Percentiles rank a stretch among this genome's conserved stretches.
phyloP scores from a whole-genome alignment of 1,140 invertebrate genomes.

The Drosophila kurseongensis region DNA sequence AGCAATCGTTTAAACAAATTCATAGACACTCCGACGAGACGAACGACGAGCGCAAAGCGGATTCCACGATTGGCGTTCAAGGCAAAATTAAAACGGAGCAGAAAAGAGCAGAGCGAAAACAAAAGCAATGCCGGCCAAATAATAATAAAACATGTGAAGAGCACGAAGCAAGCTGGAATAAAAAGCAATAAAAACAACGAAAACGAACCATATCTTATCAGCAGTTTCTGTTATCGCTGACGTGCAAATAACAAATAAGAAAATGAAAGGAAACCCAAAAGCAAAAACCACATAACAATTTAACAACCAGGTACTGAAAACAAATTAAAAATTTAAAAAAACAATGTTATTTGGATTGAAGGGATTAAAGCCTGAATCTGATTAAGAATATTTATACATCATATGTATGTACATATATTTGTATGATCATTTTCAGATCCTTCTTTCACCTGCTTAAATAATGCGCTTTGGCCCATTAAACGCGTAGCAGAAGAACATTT shows the following conservation, averaged over 20 bases:
- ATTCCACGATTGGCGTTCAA: slow-evolving; percentile 31
- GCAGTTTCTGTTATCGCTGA: slow-evolving; percentile 71
- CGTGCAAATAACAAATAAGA: slow-evolving; percentile 55
- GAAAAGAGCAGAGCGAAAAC: slow-evolving; percentile 5
- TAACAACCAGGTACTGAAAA: slow-evolving; percentile 46
- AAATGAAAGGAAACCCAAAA: slow-evolving; percentile 37
- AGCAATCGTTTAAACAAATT: slow-evolving; percentile 55
- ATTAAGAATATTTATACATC: neutral
- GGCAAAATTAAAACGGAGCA: slow-evolving; percentile 36
- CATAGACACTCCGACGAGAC: slow-evolving; percentile 12
- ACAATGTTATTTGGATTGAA: slow-evolving; percentile 21
- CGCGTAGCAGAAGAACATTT: no score
- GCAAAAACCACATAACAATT: slow-evolving; percentile 38
- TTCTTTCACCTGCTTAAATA: no score
- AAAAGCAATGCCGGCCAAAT: slow-evolving; percentile 47
- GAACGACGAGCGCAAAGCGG: slow-evolving; percentile 24
- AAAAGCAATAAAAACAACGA: slow-evolving; percentile 29
- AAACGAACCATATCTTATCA: slow-evolving; percentile 69
- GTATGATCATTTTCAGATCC: no score
- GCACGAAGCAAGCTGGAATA: slow-evolving; percentile 29
- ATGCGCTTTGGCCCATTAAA: no score
- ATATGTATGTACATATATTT: no score
- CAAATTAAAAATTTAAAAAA: slow-evolving; percentile 11
- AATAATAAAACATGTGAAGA: slow-evolving; percentile 46
- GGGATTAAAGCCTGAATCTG: neutral